A percentile compares a stretch with the other conserved stretches of the same genome.
phyloP scores from a whole-genome alignment of 2,797 vertebrate species.

The Pygocentrus nattereri region DNA sequence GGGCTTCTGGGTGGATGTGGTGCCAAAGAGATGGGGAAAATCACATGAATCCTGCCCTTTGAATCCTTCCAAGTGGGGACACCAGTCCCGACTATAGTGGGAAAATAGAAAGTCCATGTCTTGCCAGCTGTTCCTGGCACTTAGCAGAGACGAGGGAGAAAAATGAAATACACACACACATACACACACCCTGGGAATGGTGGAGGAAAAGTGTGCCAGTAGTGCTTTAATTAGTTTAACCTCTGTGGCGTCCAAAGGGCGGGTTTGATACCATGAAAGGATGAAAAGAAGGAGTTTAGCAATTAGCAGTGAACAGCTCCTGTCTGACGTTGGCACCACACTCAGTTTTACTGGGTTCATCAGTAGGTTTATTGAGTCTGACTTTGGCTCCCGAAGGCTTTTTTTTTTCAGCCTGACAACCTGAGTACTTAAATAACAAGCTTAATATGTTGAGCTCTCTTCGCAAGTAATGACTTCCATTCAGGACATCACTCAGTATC shows the following conservation, averaged over 20 bases:
- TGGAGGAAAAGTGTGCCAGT: slow-evolving; percentile 71
- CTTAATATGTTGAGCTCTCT: slow-evolving; percentile 64
- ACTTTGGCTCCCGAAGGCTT: slow-evolving; percentile 72
- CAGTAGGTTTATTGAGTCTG: slow-evolving; percentile 78
- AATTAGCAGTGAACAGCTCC: slow-evolving; percentile 78
- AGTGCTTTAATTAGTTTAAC: slow-evolving; percentile 72
- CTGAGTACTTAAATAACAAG: slow-evolving; percentile 66
- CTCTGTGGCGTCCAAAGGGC: slow-evolving; percentile 68
- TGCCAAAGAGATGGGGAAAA: slow-evolving; percentile 73
- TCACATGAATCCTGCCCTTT: slow-evolving; percentile 73
- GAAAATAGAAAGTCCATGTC: slow-evolving; percentile 65
- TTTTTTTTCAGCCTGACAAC: slow-evolving; percentile 64
- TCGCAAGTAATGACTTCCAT: slow-evolving; percentile 48
- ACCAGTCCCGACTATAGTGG: slow-evolving; percentile 59
- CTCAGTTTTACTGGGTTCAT: slow-evolving; percentile 76
- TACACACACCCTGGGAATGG: slow-evolving; percentile 70
- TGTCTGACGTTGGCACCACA: slow-evolving; percentile 63
- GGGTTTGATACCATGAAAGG: slow-evolving; percentile 77
- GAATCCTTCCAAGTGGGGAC: slow-evolving; percentile 67
- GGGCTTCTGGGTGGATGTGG: slow-evolving; percentile 67
- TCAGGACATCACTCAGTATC: background rate
- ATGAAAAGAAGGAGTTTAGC: slow-evolving; percentile 70
- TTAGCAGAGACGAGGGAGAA: slow-evolving; percentile 49
- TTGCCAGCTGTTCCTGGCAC: slow-evolving; percentile 69
- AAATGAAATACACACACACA: slow-evolving; percentile 41